Percentiles rank a stretch among this genome's conserved stretches.
These are phyloP conservation scores for Thaleichthys pacificus DNA, from an alignment of 2,797 vertebrate species.

Conservation along the genomic window DNA sequence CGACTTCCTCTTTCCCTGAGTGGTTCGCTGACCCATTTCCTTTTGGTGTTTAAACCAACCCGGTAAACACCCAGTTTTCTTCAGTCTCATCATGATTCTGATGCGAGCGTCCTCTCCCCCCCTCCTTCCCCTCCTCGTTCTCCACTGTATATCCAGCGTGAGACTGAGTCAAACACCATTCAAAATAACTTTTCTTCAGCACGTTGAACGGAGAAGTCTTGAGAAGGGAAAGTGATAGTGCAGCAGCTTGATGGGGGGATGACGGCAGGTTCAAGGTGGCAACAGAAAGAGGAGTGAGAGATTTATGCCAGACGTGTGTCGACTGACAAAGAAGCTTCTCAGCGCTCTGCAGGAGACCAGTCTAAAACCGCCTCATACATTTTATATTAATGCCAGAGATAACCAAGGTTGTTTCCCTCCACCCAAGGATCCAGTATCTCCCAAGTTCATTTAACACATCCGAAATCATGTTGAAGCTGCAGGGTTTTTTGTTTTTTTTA, in stretches of 20 bases:
- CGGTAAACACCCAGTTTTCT: neutral
- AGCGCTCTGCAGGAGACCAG: slow-evolving; percentile 68
- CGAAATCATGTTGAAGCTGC: slow-evolving; percentile 10
- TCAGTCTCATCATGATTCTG: neutral
- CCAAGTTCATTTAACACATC: slow-evolving; percentile 65
- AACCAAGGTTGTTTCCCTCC: slow-evolving; percentile 70
- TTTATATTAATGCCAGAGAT: slow-evolving; percentile 75
- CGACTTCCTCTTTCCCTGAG: neutral
- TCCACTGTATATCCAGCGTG: neutral
- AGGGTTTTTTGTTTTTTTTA: too few species aligned
- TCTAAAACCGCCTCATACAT: slow-evolving; percentile 74
- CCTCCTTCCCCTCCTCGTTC: neutral
- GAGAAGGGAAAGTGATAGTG: neutral
- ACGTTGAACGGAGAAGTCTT: slow-evolving; percentile 7
- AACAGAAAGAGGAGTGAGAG: slow-evolving; percentile 55
- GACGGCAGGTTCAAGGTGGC: slow-evolving; percentile 63
- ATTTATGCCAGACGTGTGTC: slow-evolving; percentile 75
- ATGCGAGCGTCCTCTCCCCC: neutral
- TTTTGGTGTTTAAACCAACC: neutral
- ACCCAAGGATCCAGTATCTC: slow-evolving; percentile 46
- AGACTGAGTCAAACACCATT: neutral
- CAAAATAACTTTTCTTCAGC: neutral
- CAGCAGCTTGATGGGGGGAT: slow-evolving; percentile 32
- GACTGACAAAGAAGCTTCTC: slow-evolving; percentile 74
- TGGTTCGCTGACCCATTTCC: too few species aligned